Conservation (phyloP, 2,797 vertebrate genomes). For the Emys orbicularis region DNA sequence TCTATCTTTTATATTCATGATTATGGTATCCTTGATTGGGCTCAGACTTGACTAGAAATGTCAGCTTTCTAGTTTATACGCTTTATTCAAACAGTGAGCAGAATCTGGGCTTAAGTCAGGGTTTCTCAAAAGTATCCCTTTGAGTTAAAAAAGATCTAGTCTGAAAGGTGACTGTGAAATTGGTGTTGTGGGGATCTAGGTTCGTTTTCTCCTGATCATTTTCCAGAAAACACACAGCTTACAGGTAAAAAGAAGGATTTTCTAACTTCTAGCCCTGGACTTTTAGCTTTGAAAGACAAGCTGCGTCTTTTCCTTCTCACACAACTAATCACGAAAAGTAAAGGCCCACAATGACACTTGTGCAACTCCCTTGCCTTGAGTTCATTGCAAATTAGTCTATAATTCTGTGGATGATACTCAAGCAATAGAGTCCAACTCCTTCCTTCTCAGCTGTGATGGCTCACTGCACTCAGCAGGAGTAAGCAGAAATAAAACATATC, state of each 20-base stretch:
- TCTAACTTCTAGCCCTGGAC: background rate
- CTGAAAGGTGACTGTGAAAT: background rate
- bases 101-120: background rate
- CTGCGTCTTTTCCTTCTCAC: background rate
- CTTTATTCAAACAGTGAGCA: background rate
- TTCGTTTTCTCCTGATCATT: background rate
- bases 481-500: background rate
- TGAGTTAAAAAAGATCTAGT: background rate
- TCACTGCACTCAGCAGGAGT: background rate
- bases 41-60: background rate
- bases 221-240: background rate
- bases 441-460: background rate
- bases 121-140: background rate
- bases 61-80: background rate
- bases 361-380: background rate
- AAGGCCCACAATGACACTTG: background rate
- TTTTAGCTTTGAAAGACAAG: background rate
- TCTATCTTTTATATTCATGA: no score
- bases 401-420: background rate
- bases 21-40: background rate
- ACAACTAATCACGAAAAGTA: background rate
- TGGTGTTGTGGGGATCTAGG: background rate
- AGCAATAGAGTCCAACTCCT: background rate
- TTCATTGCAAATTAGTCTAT: background rate
- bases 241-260: background rate